These are phyloP conservation scores for Acanthurus lineatus DNA, from an alignment of 2,797 vertebrate species.

Conservation along the genomic window DNA sequence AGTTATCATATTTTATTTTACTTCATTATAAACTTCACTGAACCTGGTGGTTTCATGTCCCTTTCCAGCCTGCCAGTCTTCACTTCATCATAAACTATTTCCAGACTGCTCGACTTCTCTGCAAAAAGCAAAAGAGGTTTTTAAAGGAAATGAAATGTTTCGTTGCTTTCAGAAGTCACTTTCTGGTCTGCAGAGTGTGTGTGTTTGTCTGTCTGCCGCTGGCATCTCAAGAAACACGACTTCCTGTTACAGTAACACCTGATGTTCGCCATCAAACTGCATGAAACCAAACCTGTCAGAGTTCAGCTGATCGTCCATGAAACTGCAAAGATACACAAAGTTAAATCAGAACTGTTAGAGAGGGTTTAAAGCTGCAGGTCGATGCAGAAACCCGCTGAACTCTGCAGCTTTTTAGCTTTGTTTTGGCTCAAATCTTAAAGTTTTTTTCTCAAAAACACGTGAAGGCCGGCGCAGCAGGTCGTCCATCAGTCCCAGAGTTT, in stretches of 20 bases:
- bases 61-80: background rate
- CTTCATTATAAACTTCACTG: background rate
- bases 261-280: background rate
- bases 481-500: too few relatives aligned
- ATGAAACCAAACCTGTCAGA: background rate
- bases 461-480: too few relatives aligned
- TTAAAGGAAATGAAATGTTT: background rate
- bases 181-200: background rate
- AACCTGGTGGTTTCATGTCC: slow-evolving; percentile 37
- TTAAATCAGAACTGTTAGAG: background rate
- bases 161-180: background rate
- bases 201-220: background rate
- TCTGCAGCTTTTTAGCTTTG: background rate
- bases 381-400: background rate
- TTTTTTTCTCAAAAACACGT: background rate
- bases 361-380: too few relatives aligned
- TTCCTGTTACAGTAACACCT: background rate
- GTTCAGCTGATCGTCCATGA: background rate
- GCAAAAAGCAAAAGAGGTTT: background rate
- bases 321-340: background rate
- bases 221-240: background rate
- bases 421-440: background rate
- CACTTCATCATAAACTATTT: slow-evolving; percentile 60
- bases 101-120: slow-evolving; percentile 22
- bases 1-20: rapidly evolving